phyloP scores from a whole-genome alignment of 2,797 vertebrate species.

The Pseudotriccus pelzelni region DNA sequence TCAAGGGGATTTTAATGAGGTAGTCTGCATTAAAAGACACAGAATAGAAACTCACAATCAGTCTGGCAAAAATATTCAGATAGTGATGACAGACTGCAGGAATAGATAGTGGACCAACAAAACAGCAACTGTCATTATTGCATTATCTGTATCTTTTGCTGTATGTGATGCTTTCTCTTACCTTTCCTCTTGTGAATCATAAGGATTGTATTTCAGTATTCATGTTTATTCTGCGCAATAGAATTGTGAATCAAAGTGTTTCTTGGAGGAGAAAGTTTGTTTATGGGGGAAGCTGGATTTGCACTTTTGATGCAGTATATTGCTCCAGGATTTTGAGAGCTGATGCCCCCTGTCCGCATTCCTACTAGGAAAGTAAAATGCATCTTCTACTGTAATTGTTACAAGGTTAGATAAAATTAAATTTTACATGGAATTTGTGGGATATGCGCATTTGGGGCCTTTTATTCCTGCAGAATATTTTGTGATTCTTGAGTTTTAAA shows the following conservation, averaged over 20 bases:
- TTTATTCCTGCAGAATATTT: not conserved
- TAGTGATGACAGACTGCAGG: not conserved
- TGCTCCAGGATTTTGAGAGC: not conserved
- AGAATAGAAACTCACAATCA: not conserved
- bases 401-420: not conserved
- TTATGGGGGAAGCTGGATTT: not conserved
- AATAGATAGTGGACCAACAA: not conserved
- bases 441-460: not conserved
- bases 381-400: not conserved
- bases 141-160: not conserved
- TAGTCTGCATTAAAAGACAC: not conserved
- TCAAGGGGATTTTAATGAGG: constrained; percentile 9
- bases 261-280: not conserved
- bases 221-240: not conserved
- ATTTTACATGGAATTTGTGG: not conserved
- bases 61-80: not conserved
- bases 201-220: not conserved
- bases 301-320: not conserved
- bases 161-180: not conserved
- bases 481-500: not conserved
- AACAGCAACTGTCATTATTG: not conserved
- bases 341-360: not conserved
- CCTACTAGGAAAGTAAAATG: not conserved
- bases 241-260: not conserved
- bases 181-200: not conserved